phyloP scores from a whole-genome alignment of 2,888 invertebrate species.

The Pristionchus fissidentatus region DNA sequence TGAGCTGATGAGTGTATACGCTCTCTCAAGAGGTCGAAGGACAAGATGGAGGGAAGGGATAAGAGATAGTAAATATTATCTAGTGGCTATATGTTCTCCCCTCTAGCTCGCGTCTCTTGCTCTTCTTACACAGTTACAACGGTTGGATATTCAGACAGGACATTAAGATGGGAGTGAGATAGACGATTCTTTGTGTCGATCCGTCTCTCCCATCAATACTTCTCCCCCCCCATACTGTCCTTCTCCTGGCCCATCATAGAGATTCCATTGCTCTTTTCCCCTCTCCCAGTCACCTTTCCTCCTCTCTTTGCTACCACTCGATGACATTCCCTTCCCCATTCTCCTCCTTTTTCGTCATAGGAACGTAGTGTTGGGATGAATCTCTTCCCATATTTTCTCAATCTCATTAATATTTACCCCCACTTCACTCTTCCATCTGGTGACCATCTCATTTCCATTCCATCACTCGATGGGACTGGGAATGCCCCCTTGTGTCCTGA shows the following conservation, averaged over 20 bases:
- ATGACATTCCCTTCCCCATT: conserved; percentile 18
- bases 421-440: conserved; percentile 37
- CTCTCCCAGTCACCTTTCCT: conserved; percentile 34
- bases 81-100: conserved; percentile 28
- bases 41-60: conserved; percentile 28
- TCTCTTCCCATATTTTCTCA: not conserved
- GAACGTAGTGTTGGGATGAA: not conserved
- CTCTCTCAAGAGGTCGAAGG: conserved; percentile 41
- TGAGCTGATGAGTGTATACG: conserved; percentile 40
- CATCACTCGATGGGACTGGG: conserved; percentile 30
- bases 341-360: conserved; percentile 11
- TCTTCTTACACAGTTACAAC: conserved; percentile 27
- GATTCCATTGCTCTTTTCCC: conserved; percentile 37
- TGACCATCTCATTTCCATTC: conserved; percentile 41
- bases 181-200: conserved; percentile 28
- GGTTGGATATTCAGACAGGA: conserved; percentile 22
- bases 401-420: conserved; percentile 41
- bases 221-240: conserved; percentile 2
- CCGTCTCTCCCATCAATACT: not conserved
- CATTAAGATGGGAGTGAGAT: conserved; percentile 28
- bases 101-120: not conserved
- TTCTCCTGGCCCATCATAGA: not conserved
- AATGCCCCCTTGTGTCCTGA: conserved; percentile 39
- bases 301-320: not conserved
- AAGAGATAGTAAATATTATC: conserved; percentile 46